These are phyloP conservation scores for Oncorhynchus gorbuscha DNA, from an alignment of 2,113 vertebrate species.

Conservation along the genomic window DNA sequence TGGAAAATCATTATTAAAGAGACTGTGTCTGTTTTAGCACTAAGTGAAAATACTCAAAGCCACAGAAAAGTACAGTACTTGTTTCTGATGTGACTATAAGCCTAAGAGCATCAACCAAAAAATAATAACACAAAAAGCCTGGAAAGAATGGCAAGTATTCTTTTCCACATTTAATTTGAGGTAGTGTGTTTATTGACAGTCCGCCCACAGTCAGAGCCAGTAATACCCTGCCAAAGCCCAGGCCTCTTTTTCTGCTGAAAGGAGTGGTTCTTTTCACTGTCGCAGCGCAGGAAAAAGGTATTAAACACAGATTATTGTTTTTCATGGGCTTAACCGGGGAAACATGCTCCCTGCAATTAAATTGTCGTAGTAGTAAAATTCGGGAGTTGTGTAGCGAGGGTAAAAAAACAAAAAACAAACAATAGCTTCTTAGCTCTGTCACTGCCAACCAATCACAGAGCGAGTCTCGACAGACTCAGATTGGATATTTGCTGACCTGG, in stretches of 20 bases:
- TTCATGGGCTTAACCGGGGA: conserved; percentile 25
- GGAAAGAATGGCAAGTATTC: conserved; percentile 27
- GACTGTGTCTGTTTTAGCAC: background rate
- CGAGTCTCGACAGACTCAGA: background rate
- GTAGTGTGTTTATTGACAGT: conserved; percentile 33
- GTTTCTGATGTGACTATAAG: conserved; percentile 15
- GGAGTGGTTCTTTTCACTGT: conserved; percentile 23
- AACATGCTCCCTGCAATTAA: conserved; percentile 17
- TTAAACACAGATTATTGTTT: conserved; percentile 37
- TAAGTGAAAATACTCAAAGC: background rate
- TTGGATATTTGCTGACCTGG: background rate
- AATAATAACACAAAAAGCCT: conserved; percentile 18
- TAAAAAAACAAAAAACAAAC: background rate
- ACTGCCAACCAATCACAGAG: conserved; percentile 11
- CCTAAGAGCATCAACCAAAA: conserved; percentile 12
- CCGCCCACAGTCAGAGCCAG: conserved; percentile 17
- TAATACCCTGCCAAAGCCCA: conserved; percentile 12
- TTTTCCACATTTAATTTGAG: conserved; percentile 20
- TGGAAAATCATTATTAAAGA: background rate
- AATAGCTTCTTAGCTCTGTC: background rate
- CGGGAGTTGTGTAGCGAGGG: background rate
- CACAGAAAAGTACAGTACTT: background rate
- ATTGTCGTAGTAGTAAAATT: conserved; percentile 8
- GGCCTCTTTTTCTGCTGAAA: conserved; percentile 25
- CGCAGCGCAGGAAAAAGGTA: conserved; percentile 22